Evolutionary conservation across 2,888 invertebrate species (phyloP), one percentile per base, ranked within the genome.

Genomic region (Andrena chrysosceles): DNA sequence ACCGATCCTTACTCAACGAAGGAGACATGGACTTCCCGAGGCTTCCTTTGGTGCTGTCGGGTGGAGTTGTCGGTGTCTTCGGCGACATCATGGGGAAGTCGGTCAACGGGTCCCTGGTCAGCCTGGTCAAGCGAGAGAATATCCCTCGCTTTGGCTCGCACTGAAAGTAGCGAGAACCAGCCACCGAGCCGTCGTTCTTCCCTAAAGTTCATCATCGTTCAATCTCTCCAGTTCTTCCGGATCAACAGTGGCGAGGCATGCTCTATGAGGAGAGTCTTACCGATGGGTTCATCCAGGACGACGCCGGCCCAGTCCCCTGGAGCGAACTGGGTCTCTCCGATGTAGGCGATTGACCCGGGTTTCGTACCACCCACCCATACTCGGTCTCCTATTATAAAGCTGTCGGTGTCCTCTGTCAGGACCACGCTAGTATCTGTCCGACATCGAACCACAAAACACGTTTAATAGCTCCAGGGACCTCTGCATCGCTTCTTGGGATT

Each of bases 271-370:
- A 42, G 6, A 2, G 59, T 48, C 89, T 95, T 95, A 97, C 99
- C 99, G 91, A 98, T 97, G 56, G 98, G 96, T 89, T 99, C 98
- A 94, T 99, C 99, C 88, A 99, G 96, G 82, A 98, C 99, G 81
- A 99, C 97, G 68, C 99, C 99, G 67, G 99, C 99, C 99, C 99
- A 99, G 87, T 99, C 98, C 81, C 99, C 99, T 26, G 98, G 98
- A 20, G 99, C 99, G 95, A 99, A 99, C 94, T 99, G 98, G 70
- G 99, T 98, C 92, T 98, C 98, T 42, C 99, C 98, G 76, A 99
- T 97, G 94, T 97, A 99, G 56, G 98, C 98, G 89, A 99, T 98
- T 92, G 97, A 96, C 49, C 99, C 99, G 2, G 98, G 96, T 93
- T 99, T 99, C 71, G 96, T 96, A 75, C 98, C 98, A 89, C 98